These are phyloP conservation scores for Epinephelus malabaricus DNA, from an alignment of 2,797 vertebrate genomes.

Conservation along the genomic window DNA sequence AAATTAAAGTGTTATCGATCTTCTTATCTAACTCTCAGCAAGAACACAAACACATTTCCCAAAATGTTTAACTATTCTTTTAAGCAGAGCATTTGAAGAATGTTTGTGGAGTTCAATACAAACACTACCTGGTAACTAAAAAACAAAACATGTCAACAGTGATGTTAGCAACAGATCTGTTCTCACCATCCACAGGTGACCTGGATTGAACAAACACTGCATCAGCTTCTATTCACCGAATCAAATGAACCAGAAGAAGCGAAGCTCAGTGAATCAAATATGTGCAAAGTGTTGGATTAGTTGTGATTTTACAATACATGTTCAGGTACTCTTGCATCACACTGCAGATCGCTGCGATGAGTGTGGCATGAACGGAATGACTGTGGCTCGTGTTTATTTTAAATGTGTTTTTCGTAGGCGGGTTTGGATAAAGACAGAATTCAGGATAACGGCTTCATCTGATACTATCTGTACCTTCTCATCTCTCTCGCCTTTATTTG, in stretches of 20 bases:
- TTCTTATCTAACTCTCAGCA: background rate
- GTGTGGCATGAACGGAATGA: slow-evolving; percentile 7
- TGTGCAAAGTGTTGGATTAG: slow-evolving; percentile 18
- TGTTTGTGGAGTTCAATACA: background rate
- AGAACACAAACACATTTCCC: background rate
- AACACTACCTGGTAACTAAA: slow-evolving; percentile 48
- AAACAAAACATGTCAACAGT: slow-evolving; percentile 61
- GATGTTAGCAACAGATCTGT: slow-evolving; percentile 39
- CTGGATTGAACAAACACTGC: slow-evolving; percentile 36
- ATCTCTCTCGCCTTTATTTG: background rate
- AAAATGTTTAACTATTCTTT: background rate
- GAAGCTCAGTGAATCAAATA: slow-evolving; percentile 6
- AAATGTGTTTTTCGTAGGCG: slow-evolving; percentile 10
- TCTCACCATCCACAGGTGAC: slow-evolving; percentile 38
- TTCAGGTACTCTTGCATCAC: slow-evolving; percentile 7
- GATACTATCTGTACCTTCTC: slow-evolving; percentile 27
- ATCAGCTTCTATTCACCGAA: slow-evolving; percentile 53
- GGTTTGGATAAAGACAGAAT: slow-evolving; percentile 22
- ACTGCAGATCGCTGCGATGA: background rate
- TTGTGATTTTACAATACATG: background rate
- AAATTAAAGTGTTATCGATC: background rate
- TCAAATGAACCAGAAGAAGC: slow-evolving; percentile 53
- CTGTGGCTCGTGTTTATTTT: slow-evolving; percentile 31
- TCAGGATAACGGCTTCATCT: slow-evolving; percentile 31
- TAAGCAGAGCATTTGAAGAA: background rate